A percentile compares a stretch with the other conserved stretches of the same genome.
Evolutionary conservation across 1,140 invertebrate genomes (phyloP).

Genomic region (Bombus ignitus): DNA sequence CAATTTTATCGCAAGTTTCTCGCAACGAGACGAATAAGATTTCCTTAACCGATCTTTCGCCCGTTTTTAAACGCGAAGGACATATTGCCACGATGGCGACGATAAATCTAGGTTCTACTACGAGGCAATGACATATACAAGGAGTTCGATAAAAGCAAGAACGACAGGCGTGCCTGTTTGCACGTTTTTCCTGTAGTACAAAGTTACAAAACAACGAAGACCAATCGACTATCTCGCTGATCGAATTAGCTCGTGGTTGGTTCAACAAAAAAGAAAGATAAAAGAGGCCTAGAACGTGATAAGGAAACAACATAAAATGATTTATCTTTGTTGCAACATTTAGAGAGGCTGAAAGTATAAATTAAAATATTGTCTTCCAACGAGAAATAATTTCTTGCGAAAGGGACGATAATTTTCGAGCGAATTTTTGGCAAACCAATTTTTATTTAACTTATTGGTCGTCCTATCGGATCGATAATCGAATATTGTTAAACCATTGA

Average conservation of each 20-base stretch:
- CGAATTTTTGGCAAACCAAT: not conserved
- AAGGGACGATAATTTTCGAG: not conserved
- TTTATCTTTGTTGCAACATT: slow-evolving; percentile 7
- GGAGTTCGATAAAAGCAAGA: slow-evolving; percentile 24
- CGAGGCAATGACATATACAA: slow-evolving; percentile 26
- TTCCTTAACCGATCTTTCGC: not conserved
- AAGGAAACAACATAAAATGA: slow-evolving; percentile 1
- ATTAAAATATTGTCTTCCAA: not conserved
- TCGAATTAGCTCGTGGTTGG: slow-evolving; percentile 17
- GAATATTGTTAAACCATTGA: no score
- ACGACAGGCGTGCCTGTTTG: slow-evolving; percentile 33
- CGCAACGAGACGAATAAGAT: not conserved
- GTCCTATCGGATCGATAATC: no score
- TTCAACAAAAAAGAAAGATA: not conserved
- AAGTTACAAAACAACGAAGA: slow-evolving; percentile 12
- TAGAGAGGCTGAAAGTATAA: not conserved
- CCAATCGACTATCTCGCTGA: slow-evolving; percentile 15
- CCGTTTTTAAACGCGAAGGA: not conserved
- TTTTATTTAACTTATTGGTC: not conserved
- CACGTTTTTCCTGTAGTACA: slow-evolving; percentile 18
- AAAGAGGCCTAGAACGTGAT: slow-evolving; percentile 3
- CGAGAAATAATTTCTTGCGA: no score
- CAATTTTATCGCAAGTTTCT: not conserved
- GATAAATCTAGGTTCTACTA: slow-evolving; percentile 18
- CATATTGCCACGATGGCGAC: not conserved